Evolutionary conservation across 2,113 vertebrate genomes (phyloP).

Genomic region (Pomatostomus ruficeps): DNA sequence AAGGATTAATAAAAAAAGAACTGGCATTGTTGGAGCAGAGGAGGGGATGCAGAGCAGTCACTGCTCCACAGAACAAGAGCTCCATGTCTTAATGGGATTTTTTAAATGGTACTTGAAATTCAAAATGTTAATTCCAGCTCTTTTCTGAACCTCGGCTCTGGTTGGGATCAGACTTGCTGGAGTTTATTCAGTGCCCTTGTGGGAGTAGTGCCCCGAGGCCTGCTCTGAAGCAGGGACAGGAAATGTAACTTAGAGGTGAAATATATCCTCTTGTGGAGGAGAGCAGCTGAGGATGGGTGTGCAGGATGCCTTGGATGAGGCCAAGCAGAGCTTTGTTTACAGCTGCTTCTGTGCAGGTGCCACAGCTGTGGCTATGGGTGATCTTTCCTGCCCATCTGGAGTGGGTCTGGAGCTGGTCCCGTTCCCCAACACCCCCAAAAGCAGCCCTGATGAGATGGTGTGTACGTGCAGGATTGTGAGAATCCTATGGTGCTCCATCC

Average conservation of each 20-base stretch:
- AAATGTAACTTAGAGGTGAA: background rate
- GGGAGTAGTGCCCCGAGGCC: background rate
- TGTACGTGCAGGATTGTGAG: rapidly evolving
- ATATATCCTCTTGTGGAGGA: background rate
- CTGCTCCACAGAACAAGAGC: background rate
- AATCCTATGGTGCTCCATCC: rapidly evolving
- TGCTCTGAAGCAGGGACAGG: background rate
- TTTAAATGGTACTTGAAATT: background rate
- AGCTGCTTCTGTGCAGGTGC: background rate
- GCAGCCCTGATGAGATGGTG: background rate
- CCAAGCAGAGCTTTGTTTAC: background rate
- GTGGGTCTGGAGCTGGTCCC: background rate
- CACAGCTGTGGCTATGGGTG: background rate
- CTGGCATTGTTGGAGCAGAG: background rate
- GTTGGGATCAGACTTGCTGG: background rate
- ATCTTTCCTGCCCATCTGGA: background rate
- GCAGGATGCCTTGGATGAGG: background rate
- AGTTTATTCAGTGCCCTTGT: background rate
- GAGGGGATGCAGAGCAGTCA: background rate
- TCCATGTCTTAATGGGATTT: background rate
- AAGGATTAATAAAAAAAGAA: background rate
- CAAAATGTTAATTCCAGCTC: background rate
- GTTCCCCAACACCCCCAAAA: rapidly evolving
- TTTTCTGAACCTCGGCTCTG: background rate
- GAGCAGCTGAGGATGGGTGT: background rate